Evolutionary conservation across 2,888 invertebrate species (phyloP).

Genomic region (Adelognathus sp.): DNA sequence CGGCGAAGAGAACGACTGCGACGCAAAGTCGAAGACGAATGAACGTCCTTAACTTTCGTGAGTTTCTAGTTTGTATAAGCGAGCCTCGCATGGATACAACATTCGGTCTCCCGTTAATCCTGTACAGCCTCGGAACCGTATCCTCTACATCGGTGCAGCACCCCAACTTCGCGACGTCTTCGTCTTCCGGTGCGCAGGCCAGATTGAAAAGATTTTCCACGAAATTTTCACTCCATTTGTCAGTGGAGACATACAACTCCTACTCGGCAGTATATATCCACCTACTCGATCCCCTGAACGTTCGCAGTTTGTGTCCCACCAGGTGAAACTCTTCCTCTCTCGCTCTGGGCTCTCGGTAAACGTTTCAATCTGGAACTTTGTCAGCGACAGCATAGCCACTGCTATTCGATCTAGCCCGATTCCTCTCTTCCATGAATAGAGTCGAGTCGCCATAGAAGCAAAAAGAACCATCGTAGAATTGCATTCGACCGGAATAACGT

Average conservation of each 20-base stretch:
- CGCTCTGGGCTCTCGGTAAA: constrained; percentile 38
- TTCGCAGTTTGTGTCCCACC: constrained; percentile 39
- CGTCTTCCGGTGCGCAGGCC: constrained; percentile 7
- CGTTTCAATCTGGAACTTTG: constrained; percentile 53
- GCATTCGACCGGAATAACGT: constrained; percentile 1
- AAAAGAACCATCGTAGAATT: constrained; percentile 11
- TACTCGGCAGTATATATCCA: not conserved
- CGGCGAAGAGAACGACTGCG: too few species aligned
- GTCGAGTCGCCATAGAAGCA: not conserved
- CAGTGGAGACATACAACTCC: not conserved
- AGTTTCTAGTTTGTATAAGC: constrained; percentile 26
- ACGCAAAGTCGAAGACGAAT: constrained; percentile 32
- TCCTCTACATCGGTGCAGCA: not conserved
- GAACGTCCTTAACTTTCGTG: constrained; percentile 16
- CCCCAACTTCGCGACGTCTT: constrained; percentile 25
- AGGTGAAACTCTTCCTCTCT: constrained; percentile 42
- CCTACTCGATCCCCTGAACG: not conserved
- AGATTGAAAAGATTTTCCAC: constrained; percentile 51
- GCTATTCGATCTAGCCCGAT: constrained; percentile 6
- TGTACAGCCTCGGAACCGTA: not conserved
- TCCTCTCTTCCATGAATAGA: not conserved
- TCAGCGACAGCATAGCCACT: constrained; percentile 4
- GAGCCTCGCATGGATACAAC: constrained; percentile 50
- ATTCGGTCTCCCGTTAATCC: constrained; percentile 60
- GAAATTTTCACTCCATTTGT: constrained; percentile 56